Evolutionary conservation across 2,888 invertebrate genomes (phyloP), one percentile per base, ranked within the genome.

Genomic region (Papilio elwesi): DNA sequence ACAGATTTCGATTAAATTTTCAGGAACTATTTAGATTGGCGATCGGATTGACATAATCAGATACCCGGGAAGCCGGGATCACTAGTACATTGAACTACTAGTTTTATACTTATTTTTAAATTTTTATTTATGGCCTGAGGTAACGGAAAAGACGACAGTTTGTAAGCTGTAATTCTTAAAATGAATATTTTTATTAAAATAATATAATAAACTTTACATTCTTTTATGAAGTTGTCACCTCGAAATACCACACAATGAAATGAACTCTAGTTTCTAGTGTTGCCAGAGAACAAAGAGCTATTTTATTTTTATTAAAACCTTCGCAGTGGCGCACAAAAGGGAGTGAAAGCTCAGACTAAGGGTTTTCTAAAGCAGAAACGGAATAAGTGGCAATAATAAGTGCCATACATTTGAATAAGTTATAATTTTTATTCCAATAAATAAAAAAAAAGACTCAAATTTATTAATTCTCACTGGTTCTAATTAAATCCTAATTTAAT

Each of bases 251-350:
- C 59, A 59, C 59, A 59, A 59, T 59, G 10, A 59, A 59, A 59
- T 43, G 38, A 59, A 59, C 59, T 59, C n/a, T 43, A 59, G 38
- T 59, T 59, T 43, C 43, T 43, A 43, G 43, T 43, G 59, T 59
- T 59, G 57, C 57, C 38, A 10, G 43, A 59, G 59, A 59, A 59
- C 59, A 59, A 59, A 59, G 59, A 59, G 43, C 59, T 59, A 59
- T 59, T 57, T 57, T 38, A 38, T 57, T 59, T 59, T 59, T 59
- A 59, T 43, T 59, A 59, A 59, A 62, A 43, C 43, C 59, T 62
- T 43, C 43, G 38, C 43, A 62, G 59, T 62, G 15, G 59, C 59
- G 59, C 43, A 62, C 59, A 62, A 62, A 62, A 62, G 59, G 59
- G 59, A 62, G 59, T 62, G 15, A 43, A 62, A 62, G 59, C 10